Evolutionary conservation across 2,797 vertebrate genomes (phyloP).

Genomic region (Anguilla marmorata): DNA sequence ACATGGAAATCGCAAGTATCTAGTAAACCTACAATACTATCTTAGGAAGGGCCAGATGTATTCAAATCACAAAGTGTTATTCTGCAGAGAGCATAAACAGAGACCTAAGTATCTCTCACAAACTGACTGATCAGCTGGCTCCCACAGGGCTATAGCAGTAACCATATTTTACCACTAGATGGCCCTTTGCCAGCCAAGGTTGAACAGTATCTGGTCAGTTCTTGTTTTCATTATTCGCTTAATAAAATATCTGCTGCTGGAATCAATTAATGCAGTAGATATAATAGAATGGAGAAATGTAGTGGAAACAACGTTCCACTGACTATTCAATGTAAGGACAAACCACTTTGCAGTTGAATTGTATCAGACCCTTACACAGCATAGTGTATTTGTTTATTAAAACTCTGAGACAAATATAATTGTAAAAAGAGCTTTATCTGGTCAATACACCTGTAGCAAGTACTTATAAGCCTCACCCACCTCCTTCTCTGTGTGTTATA

Average conservation of each 20-base stretch:
- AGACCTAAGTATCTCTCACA: not conserved
- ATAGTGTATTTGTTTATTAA: not conserved
- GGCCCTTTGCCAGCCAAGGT: not conserved
- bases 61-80: not conserved
- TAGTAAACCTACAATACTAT: not conserved
- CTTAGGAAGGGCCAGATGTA: not conserved
- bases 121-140: not conserved
- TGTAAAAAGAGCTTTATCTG: not conserved
- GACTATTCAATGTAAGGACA: not conserved
- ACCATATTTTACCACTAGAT: not conserved
- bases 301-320: not conserved
- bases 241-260: not conserved
- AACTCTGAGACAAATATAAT: not conserved
- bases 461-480: not conserved
- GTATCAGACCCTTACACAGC: not conserved
- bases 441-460: not conserved
- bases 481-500: not conserved
- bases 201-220: not conserved
- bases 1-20: not conserved
- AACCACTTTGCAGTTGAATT: constrained; percentile 3
- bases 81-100: not conserved
- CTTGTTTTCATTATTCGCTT: not conserved
- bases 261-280: not conserved
- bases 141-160: not conserved
- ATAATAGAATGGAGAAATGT: not conserved